Base-by-base conservation (phyloP, 2,888 invertebrate genomes). In the Eupithecia subumbrata region DNA sequence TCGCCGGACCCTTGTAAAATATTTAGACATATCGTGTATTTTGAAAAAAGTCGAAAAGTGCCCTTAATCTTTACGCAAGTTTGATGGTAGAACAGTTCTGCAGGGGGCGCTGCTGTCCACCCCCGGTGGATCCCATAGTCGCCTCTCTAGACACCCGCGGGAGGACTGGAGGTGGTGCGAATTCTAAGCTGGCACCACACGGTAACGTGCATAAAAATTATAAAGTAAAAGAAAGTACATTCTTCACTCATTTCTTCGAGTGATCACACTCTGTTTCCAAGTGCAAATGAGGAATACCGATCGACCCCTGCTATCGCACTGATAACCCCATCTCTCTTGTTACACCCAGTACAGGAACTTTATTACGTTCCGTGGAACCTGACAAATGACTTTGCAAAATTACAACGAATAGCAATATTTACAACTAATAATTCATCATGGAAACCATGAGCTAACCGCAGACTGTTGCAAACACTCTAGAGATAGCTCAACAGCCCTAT, bases 271-370 rank as follows among this genome's bases (percentile, higher is more conserved):
- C 64, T 64, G 72, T 76, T 74, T 70, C 69, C 74, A 67, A 77
- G 77, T 74, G 77, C 74, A 77, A 73, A 76, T 69, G 64, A 45
- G 70, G 43, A 72, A 72, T 72, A 63, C 69, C 48, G 67, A 71
- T 25, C 70, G 76, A 76, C 76, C 74, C 56, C 40, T 5, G 40
- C 34, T 74, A 76, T 76, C 76, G 40, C 8, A 0, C 25, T 52
- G 76, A 76, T 76, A 76, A 72, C 76, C 71, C 43, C 22, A 0
- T 67, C 3, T 43, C 22, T 70, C 69, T 56, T 30, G 71, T 64
- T 63, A 43, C 25, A 25, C 25, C 25, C 60, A 25, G 60, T 14
- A 60, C 25, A 25, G 60, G 60, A 25, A 60, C 25, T 25, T 40
- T 60, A 60, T 12, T 60, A 60, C 60, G 60, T 25, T 60, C 11